Percentiles rank a stretch among this genome's conserved stretches.
These are phyloP conservation scores for Nasalis larvatus DNA, from an alignment of 2,113 vertebrate genomes.

Conservation along the genomic window DNA sequence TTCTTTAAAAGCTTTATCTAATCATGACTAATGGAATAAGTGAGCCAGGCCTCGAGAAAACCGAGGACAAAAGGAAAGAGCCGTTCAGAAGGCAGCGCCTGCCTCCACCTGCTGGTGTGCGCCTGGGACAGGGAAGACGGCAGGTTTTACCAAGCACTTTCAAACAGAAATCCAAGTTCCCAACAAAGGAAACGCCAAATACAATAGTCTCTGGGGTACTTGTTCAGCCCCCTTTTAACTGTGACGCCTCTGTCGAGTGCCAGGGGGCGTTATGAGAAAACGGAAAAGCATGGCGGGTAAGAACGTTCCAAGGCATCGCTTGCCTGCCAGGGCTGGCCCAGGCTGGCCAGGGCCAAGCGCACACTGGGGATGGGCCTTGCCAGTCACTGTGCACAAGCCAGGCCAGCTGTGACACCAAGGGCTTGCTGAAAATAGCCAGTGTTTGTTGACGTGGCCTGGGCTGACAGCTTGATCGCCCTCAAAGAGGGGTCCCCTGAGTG, in stretches of 20 bases:
- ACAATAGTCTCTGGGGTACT: background rate
- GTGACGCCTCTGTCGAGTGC: fast-evolving
- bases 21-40: background rate
- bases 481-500: background rate
- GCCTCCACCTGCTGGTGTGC: fast-evolving
- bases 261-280: background rate
- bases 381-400: conserved; percentile 40
- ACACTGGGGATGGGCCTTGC: background rate
- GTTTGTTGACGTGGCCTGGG: background rate
- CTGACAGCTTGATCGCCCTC: background rate
- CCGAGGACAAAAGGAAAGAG: fast-evolving
- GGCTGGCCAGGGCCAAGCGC: background rate
- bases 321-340: background rate
- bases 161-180: background rate
- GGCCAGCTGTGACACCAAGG: conserved; percentile 70
- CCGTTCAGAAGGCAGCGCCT: background rate
- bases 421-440: conserved; percentile 37
- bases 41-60: background rate
- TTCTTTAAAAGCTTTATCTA: background rate
- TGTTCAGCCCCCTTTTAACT: fast-evolving
- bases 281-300: background rate
- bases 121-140: no score
- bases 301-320: background rate
- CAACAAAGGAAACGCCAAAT: background rate
- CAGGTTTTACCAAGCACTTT: background rate